Evolutionary conservation across 2,888 invertebrate species (phyloP).

Genomic region (Hydriomena furcata): DNA sequence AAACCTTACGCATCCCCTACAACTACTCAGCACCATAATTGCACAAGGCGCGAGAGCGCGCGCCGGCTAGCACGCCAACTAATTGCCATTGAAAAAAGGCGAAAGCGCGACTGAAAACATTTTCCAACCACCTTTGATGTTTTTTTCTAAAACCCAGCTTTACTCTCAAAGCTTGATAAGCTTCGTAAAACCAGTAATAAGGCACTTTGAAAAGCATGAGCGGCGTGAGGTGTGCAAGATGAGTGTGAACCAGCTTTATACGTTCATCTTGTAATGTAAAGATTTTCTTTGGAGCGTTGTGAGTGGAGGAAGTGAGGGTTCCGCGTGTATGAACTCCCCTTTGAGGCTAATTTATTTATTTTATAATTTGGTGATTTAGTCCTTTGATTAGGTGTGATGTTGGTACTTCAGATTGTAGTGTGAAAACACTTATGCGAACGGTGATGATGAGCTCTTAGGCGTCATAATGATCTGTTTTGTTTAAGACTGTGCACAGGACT

Average conservation of each 20-base stretch:
- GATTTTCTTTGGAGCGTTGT: constrained; percentile 56
- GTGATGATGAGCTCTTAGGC: background rate
- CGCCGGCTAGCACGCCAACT: constrained; percentile 75
- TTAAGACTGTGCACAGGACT: no score
- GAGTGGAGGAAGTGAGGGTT: constrained; percentile 36
- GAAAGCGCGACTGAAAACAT: constrained; percentile 81
- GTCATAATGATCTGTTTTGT: background rate
- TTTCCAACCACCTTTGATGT: constrained; percentile 75
- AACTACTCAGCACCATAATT: constrained; percentile 72
- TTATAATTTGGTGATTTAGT: constrained; percentile 31
- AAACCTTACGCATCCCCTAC: constrained; percentile 14
- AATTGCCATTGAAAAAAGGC: constrained; percentile 85
- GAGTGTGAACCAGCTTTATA: constrained; percentile 61
- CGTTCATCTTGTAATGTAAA: constrained; percentile 45
- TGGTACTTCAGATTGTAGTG: background rate
- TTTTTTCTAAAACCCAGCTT: constrained; percentile 65
- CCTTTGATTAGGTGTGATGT: constrained; percentile 28
- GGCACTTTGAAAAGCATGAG: constrained; percentile 65
- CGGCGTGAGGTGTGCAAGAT: constrained; percentile 69
- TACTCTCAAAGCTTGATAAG: constrained; percentile 75
- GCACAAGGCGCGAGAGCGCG: constrained; percentile 73
- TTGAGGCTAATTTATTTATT: constrained; percentile 49
- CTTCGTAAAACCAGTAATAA: constrained; percentile 74
- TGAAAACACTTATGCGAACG: background rate
- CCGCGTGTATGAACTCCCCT: constrained; percentile 33